Percentiles rank a stretch among this genome's conserved stretches.
Evolutionary conservation across 2,888 invertebrate species (phyloP).

Genomic region (Patella caerulea): DNA sequence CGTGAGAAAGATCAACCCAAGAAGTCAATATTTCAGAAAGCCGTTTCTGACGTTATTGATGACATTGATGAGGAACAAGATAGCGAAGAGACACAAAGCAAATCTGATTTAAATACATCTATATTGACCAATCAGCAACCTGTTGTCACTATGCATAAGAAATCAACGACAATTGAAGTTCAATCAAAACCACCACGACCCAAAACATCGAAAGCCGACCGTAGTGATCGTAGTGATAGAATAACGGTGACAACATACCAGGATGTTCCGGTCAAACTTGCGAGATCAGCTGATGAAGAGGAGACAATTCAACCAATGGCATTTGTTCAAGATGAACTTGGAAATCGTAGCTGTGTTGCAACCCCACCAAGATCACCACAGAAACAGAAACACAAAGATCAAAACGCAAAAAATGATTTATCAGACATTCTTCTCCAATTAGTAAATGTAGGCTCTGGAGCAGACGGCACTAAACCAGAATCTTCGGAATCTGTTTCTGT

Average conservation of each 20-base stretch:
- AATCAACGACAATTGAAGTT: not conserved
- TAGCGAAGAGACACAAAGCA: not conserved
- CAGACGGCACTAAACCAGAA: not conserved
- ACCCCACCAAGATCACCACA: slow-evolving; percentile 7
- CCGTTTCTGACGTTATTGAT: slow-evolving; percentile 25
- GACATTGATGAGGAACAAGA: slow-evolving; percentile 6
- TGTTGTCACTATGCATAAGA: slow-evolving; percentile 15
- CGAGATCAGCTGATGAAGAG: slow-evolving; percentile 25
- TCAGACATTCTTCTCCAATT: slow-evolving; percentile 26
- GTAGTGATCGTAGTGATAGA: not conserved
- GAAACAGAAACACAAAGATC: slow-evolving; percentile 19
- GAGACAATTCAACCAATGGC: slow-evolving; percentile 33
- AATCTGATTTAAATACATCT: not conserved
- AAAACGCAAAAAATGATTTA: slow-evolving; percentile 29
- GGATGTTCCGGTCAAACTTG: slow-evolving; percentile 8
- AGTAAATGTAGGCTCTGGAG: not conserved
- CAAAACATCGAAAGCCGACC: not conserved
- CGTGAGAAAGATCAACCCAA: not conserved
- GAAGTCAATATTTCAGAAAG: slow-evolving; percentile 24
- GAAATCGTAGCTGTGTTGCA: slow-evolving; percentile 24
- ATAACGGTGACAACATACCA: not conserved
- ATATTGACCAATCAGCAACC: not conserved
- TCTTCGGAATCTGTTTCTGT: not conserved
- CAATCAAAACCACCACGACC: not conserved
- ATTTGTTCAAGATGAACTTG: slow-evolving; percentile 26